Base-by-base conservation (phyloP, 2,888 invertebrate genomes). In the Psylliodes chrysocephalus region DNA sequence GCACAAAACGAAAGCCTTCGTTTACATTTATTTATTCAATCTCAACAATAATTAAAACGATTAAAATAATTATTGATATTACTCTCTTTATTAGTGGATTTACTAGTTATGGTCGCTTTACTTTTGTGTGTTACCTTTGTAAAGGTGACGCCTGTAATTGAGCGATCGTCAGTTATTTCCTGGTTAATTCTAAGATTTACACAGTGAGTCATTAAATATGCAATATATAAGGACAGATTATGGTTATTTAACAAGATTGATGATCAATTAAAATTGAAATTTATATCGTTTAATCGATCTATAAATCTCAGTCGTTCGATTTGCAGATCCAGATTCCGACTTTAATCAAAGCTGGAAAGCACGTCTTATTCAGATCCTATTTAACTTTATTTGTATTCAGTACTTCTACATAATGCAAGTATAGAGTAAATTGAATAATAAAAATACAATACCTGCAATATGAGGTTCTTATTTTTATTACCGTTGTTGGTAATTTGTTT, bases 21-120 rank as follows among this genome's bases (percentile, higher is more conserved):
- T 40, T 5, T 10, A 40, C 7, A 12, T 5, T 40, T 40, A 15
- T 7, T 40, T 10, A 40, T 40, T 2, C 10, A n/a, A 2, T 38
- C 8, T n/a, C 6, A 4, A 3, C 40, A 40, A 40, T 40, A 40
- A 40, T 40, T 40, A 40, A 40, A 5, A 40, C 12, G 12, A 40
- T 40, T n/a, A 40, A 40, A 5, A 40, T 40, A 40, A 40, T 40
- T n/a, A 15, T 40, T 12, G 12, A 40, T 40, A 40, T 40, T 40
- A 40, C 40, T 40, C 14, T 17, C 17, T 12, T 2, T 6, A 40
- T 40, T 40, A 40, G 7, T 78, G 77, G 78, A 74, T 76, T 74
- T 71, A 75, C 74, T 75, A 77, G 77, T 75, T 78, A 78, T 74
- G 74, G 76, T 40, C 17, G 14, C 40, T 40, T 79, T 79, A 77